Percentiles rank a stretch among this genome's conserved stretches.
Evolutionary conservation across 2,888 invertebrate genomes (phyloP).

Genomic region (Nomada ruficornis): DNA sequence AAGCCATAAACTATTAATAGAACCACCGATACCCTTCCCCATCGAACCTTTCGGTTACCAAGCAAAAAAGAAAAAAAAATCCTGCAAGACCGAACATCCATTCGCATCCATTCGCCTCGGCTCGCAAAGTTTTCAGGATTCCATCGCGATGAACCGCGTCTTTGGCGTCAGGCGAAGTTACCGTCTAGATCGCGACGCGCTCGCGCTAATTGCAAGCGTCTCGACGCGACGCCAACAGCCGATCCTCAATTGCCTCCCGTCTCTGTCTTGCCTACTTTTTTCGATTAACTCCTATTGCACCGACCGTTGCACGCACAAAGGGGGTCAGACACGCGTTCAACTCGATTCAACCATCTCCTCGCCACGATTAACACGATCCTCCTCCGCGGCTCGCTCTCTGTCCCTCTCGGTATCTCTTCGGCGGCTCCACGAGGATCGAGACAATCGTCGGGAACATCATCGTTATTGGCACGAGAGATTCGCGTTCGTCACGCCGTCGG

Average conservation of each 20-base stretch:
- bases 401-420: not conserved
- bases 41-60: not conserved
- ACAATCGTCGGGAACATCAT: constrained; percentile 33
- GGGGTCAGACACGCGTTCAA: constrained; percentile 51
- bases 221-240: constrained; percentile 54
- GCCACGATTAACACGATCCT: not conserved
- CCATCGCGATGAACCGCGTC: constrained; percentile 9
- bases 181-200: constrained; percentile 42
- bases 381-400: not conserved
- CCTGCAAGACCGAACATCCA: not conserved
- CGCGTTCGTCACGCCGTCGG: constrained; percentile 29
- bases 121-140: constrained; percentile 18
- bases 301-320: constrained; percentile 50
- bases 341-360: constrained; percentile 9
- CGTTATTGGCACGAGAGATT: constrained; percentile 47
- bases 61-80: not conserved
- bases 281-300: constrained; percentile 56
- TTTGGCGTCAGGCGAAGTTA: constrained; percentile 48
- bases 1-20: not conserved
- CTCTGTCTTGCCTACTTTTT: constrained; percentile 56
- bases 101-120: not conserved
- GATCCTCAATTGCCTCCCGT: constrained; percentile 43
- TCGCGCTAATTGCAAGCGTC: constrained; percentile 50
- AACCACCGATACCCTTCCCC: not conserved
- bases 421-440: constrained; percentile 23